A percentile compares a stretch with the other conserved stretches of the same genome.
Evolutionary conservation across 1,140 invertebrate genomes (phyloP).

Genomic region (Pogonomyrmex californicus): DNA sequence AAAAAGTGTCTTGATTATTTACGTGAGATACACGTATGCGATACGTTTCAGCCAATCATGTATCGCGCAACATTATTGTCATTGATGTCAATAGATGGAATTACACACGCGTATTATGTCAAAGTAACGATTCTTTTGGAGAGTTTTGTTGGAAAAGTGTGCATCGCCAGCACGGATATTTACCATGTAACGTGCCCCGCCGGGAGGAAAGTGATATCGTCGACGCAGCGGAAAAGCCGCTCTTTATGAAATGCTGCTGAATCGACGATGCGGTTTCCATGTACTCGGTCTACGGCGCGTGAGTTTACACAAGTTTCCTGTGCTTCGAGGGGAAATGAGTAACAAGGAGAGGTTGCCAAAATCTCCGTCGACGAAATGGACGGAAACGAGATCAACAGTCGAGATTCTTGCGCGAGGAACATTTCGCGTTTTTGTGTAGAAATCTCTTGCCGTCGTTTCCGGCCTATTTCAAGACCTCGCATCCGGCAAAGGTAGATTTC

Average conservation of each 20-base stretch:
- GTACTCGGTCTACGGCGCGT: neutral
- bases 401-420: neutral
- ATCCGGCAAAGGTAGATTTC: neutral
- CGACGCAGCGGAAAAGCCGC: slow-evolving; percentile 63
- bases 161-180: slow-evolving; percentile 39
- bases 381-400: slow-evolving; percentile 3
- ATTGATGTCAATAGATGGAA: neutral
- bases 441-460: neutral
- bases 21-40: neutral
- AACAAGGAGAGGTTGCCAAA: slow-evolving; percentile 48
- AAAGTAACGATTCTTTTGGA: slow-evolving; percentile 40
- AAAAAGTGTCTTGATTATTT: neutral
- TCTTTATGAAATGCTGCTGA: slow-evolving; percentile 64
- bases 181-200: slow-evolving; percentile 22
- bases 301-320: slow-evolving; percentile 46
- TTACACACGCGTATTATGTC: slow-evolving; percentile 5
- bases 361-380: slow-evolving; percentile 11
- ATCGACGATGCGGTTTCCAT: slow-evolving; percentile 53
- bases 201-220: slow-evolving; percentile 57
- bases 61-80: neutral
- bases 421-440: neutral
- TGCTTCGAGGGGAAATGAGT: slow-evolving; percentile 6
- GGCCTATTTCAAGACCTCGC: neutral
- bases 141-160: neutral
- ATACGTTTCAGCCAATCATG: neutral